Evolutionary conservation across 2,888 invertebrate species (phyloP).

Genomic region (Marasmarcha lunaedactyla): DNA sequence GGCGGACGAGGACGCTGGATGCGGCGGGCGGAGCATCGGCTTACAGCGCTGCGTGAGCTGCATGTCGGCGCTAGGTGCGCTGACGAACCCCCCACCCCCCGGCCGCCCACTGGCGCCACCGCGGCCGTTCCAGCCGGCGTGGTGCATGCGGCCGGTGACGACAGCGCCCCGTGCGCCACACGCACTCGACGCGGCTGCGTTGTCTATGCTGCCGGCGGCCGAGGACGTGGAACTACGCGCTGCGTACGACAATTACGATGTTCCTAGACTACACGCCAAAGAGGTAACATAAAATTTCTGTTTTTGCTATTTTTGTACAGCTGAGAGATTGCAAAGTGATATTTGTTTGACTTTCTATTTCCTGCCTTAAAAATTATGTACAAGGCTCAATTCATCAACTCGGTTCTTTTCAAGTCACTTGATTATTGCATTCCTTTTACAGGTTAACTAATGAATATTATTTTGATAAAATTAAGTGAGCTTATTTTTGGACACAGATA

Average conservation of each 20-base stretch:
- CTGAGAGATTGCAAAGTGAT: too few species aligned
- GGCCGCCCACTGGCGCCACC: slow-evolving; percentile 1
- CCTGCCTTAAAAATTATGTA: too few species aligned
- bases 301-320: neutral
- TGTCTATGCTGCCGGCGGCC: slow-evolving; percentile 4
- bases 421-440: too few species aligned
- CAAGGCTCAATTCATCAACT: too few species aligned
- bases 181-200: slow-evolving; percentile 2
- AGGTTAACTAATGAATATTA: too few species aligned
- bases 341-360: too few species aligned
- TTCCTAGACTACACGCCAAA: slow-evolving; percentile 73
- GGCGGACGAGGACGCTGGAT: slow-evolving; percentile 21
- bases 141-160: slow-evolving; percentile 53
- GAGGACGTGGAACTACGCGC: slow-evolving; percentile 38
- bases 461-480: too few species aligned
- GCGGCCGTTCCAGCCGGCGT: slow-evolving; percentile 39
- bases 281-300: slow-evolving; percentile 32
- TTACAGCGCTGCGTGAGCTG: slow-evolving; percentile 80
- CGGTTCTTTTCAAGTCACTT: too few species aligned
- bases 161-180: slow-evolving; percentile 3
- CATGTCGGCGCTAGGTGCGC: slow-evolving; percentile 81
- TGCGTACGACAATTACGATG: slow-evolving; percentile 83
- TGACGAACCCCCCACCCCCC: slow-evolving; percentile 47
- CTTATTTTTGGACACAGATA: too few species aligned
- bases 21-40: slow-evolving; percentile 42